Evolutionary conservation across 2,113 vertebrate species (phyloP).

Genomic region (Taurulus bubalis): DNA sequence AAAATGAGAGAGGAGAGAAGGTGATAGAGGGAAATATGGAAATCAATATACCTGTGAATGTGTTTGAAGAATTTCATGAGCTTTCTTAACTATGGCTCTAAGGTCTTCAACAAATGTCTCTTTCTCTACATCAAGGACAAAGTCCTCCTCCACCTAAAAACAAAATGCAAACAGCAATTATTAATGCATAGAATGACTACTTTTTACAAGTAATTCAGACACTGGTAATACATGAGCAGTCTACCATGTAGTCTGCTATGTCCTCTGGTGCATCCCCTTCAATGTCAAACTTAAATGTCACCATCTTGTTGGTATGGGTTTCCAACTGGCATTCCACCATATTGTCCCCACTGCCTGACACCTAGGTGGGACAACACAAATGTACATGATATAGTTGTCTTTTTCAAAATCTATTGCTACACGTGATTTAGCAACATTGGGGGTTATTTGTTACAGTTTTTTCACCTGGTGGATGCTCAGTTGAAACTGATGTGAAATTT

Average conservation of each 20-base stretch:
- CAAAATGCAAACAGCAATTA: slow-evolving; percentile 23
- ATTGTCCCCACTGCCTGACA: slow-evolving; percentile 90
- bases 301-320: slow-evolving; percentile 96
- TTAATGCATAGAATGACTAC: neutral
- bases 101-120: slow-evolving; percentile 91
- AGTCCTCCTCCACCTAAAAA: slow-evolving; percentile 90
- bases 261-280: slow-evolving; percentile 94
- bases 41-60: slow-evolving; percentile 74
- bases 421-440: neutral
- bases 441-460: neutral
- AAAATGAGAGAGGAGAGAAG: neutral
- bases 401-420: neutral
- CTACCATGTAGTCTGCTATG: slow-evolving; percentile 93
- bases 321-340: slow-evolving; percentile 95
- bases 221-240: neutral
- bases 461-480: slow-evolving; percentile 90
- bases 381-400: neutral
- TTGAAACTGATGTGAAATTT: slow-evolving; percentile 87
- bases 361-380: slow-evolving; percentile 75
- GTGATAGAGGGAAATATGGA: neutral
- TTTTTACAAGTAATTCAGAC: neutral
- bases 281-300: slow-evolving; percentile 94
- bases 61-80: slow-evolving; percentile 87
- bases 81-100: slow-evolving; percentile 85
- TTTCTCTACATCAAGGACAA: slow-evolving; percentile 90